Conservation (phyloP, 2,888 invertebrate species). For the Stenodera caucasica region DNA sequence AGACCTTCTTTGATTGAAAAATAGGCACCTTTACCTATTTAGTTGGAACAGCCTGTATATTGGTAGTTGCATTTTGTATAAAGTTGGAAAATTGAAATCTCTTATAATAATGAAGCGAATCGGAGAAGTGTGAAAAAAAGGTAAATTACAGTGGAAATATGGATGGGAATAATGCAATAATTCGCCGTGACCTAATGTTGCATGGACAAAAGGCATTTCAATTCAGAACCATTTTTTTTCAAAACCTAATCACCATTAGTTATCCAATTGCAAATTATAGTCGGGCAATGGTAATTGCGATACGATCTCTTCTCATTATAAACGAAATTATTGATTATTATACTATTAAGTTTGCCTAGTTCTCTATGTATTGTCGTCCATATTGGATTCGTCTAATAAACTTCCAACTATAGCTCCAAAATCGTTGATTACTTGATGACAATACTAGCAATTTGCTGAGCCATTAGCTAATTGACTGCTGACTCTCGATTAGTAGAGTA, state of each 20-base stretch:
- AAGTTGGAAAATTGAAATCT: too few relatives aligned
- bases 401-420: constrained; percentile 11
- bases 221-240: background rate
- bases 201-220: background rate
- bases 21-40: too few relatives aligned
- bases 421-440: constrained; percentile 39
- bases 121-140: background rate
- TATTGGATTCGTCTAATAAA: background rate
- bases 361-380: too few relatives aligned
- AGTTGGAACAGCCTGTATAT: too few relatives aligned
- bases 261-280: constrained; percentile 1
- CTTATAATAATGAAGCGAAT: too few relatives aligned
- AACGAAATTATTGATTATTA: background rate
- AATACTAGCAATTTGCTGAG: constrained; percentile 47
- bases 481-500: constrained; percentile 38
- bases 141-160: background rate
- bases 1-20: too few relatives aligned
- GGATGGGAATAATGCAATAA: background rate
- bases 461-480: constrained; percentile 51
- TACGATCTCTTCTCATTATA: background rate
- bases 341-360: too few relatives aligned
- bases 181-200: background rate
- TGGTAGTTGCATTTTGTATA: too few relatives aligned
- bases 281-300: background rate
- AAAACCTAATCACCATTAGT: background rate